Base-by-base conservation (phyloP, 2,888 invertebrate species). In the Cataglyphis altisquamis region DNA sequence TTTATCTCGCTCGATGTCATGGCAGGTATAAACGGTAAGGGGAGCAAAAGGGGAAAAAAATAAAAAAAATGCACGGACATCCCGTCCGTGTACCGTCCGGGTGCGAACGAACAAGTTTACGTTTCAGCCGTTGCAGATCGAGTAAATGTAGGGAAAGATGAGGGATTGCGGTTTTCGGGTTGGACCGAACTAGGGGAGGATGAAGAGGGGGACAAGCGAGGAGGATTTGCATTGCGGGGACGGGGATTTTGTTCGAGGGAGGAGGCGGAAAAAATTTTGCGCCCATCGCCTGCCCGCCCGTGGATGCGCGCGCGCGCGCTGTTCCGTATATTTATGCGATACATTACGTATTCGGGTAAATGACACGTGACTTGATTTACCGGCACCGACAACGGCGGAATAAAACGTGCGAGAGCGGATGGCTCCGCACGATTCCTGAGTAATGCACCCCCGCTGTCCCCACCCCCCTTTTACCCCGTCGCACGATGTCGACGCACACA, bases 321-420 rank as follows among this genome's bases (percentile, higher is more conserved):
- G 88, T 88, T 90, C 32, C 70, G 90, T 92, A 92, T 92, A 92
- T 92, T 92, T 93, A 93, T 91, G 91, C 92, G 93, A 91, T 91
- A 91, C 93, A 93, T 93, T 93, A 92, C 92, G 93, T 92, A 94
- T 93, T 92, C 93, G 92, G 92, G 92, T 93, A 94, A 94, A 93
- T 93, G 93, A 94, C 93, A 93, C 93, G 93, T 92, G 91, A 92
- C 92, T 92, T 94, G 93, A 94, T 94, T 94, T 92, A 94, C 93
- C 91, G 91, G 89, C 89, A 87, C 83, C 90, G 91, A 91, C 91
- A 90, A 90, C 85, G 84, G 86, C 89, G 89, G 91, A 92, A 92
- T 92, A 92, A 92, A 92, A 92, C 91, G 91, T 89, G 85, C 90
- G 85, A 89, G 85, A 89, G 88, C 91, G 92, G 92, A 93, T 91